A percentile compares a stretch with the other conserved stretches of the same genome.
These are phyloP conservation scores for Spea bombifrons DNA, from an alignment of 2,113 vertebrate genomes.

Conservation along the genomic window DNA sequence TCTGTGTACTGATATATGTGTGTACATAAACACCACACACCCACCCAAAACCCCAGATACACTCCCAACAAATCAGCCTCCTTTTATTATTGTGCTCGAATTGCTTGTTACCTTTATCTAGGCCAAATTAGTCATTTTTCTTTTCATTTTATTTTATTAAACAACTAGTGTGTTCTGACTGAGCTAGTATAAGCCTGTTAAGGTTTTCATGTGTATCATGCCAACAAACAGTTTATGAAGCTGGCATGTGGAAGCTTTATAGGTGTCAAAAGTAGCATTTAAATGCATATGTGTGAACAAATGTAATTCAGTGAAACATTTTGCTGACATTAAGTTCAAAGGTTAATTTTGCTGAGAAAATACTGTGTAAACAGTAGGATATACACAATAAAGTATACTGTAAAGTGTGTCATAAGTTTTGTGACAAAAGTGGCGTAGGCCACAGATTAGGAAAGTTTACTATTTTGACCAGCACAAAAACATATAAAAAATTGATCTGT, in stretches of 20 bases:
- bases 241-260: neutral
- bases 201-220: neutral
- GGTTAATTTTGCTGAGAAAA: conserved; percentile 6
- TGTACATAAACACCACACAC: too few relatives aligned
- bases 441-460: neutral
- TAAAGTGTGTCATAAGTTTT: neutral
- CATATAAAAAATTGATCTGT: too few relatives aligned
- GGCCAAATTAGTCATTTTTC: too few relatives aligned
- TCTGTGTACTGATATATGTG: too few relatives aligned
- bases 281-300: conserved; percentile 27
- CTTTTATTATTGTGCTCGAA: too few relatives aligned
- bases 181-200: too few relatives aligned
- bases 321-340: conserved; percentile 26
- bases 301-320: conserved; percentile 1
- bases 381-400: neutral
- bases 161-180: too few relatives aligned
- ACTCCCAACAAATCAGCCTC: too few relatives aligned
- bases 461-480: neutral
- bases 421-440: neutral
- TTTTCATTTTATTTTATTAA: too few relatives aligned
- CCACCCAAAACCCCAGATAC: too few relatives aligned
- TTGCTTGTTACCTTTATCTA: too few relatives aligned
- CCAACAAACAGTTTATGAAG: neutral
- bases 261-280: conserved; percentile 1
- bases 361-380: neutral